Conservation (phyloP, 2,113 vertebrate species). For the Chelonoidis abingdonii region DNA sequence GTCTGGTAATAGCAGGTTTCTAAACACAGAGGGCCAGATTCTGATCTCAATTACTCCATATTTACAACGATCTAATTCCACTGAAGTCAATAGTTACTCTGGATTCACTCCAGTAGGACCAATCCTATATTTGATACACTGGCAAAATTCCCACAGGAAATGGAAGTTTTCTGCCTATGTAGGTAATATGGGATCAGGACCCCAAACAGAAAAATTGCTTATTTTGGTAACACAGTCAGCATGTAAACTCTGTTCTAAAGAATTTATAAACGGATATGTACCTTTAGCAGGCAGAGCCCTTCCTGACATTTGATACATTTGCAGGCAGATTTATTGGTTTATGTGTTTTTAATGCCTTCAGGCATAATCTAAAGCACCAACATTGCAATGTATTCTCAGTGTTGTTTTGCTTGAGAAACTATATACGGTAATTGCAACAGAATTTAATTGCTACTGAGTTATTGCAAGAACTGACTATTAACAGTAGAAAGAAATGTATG, state of each 20-base stretch:
- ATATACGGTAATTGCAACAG: neutral
- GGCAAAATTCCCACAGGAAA: neutral
- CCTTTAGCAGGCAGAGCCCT: neutral
- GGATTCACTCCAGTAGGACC: neutral
- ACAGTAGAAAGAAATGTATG: fast-evolving
- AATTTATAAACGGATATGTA: too few species aligned
- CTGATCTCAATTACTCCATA: neutral
- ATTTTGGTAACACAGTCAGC: neutral
- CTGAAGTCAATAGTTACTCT: neutral
- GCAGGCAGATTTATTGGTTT: neutral
- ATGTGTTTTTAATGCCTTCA: neutral
- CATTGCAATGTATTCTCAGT: fast-evolving
- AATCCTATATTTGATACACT: neutral
- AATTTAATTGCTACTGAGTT: neutral
- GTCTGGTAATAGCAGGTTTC: neutral
- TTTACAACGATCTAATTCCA: neutral
- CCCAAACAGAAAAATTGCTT: neutral
- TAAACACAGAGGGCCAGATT: neutral
- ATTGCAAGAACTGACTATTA: neutral
- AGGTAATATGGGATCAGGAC: neutral
- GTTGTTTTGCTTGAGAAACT: neutral
- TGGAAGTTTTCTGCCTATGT: neutral
- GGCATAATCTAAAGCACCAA: neutral
- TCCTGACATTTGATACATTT: neutral
- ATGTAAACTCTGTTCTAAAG: too few species aligned